These are phyloP conservation scores for Odontophorus gujanensis DNA, from an alignment of 2,113 vertebrate species.

Conservation along the genomic window DNA sequence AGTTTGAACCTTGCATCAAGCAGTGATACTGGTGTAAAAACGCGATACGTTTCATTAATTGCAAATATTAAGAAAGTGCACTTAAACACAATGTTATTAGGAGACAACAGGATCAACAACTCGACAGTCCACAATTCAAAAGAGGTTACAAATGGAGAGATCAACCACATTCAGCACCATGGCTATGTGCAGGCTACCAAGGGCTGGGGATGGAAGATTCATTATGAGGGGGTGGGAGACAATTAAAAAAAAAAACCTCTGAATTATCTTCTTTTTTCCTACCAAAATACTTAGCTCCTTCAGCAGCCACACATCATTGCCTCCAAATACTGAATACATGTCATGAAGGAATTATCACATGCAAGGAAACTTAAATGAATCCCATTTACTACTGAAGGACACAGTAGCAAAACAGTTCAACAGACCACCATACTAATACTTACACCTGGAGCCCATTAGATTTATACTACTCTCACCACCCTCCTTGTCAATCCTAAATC, in stretches of 20 bases:
- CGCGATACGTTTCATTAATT: too few species aligned
- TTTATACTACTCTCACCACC: neutral
- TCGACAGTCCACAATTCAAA: accelerated
- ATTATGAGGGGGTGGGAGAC: neutral
- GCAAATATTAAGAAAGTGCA: neutral
- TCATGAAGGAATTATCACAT: neutral
- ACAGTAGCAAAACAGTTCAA: neutral
- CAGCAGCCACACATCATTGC: neutral
- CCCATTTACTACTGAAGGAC: accelerated
- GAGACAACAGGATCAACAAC: too few species aligned
- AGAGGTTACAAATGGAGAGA: neutral
- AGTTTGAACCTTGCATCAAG: neutral
- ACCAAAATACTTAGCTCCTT: neutral
- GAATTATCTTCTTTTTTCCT: neutral
- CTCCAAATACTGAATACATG: neutral
- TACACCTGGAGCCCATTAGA: neutral
- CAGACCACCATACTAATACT: neutral
- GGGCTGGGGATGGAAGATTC: neutral
- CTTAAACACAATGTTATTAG: accelerated
- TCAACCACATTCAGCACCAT: neutral
- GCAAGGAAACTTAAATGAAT: neutral
- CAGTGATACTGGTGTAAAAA: neutral
- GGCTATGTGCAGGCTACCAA: neutral
- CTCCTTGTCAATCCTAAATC: neutral
- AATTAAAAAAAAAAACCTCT: neutral